A percentile compares a stretch with the other conserved stretches of the same genome.
These are phyloP conservation scores for Heteromurus nitidus DNA, from an alignment of 2,888 invertebrate species.

Conservation along the genomic window DNA sequence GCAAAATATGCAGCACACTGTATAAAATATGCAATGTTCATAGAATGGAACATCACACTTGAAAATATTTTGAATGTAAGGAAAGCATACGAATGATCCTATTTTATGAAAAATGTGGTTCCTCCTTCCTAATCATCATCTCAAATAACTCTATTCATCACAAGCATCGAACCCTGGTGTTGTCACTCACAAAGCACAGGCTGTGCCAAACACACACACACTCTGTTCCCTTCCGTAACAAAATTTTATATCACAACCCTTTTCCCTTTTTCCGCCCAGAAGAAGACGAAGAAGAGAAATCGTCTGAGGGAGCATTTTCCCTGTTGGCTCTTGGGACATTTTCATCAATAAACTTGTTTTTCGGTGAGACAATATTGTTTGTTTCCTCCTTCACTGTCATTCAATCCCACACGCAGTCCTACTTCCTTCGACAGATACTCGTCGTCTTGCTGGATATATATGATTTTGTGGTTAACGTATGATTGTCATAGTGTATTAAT, in stretches of 20 bases:
- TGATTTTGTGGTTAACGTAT: slow-evolving; percentile 1
- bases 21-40: too few relatives aligned
- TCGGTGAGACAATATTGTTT: neutral
- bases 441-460: too few relatives aligned
- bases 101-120: neutral
- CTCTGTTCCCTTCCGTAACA: slow-evolving; percentile 13
- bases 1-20: too few relatives aligned
- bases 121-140: slow-evolving; percentile 41
- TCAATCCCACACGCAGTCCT: too few relatives aligned
- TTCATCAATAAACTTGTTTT: neutral
- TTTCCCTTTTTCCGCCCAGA: slow-evolving; percentile 16
- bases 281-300: too few relatives aligned
- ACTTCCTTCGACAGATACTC: too few relatives aligned
- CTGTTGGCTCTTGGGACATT: neutral
- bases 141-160: slow-evolving; percentile 47
- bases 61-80: too few relatives aligned
- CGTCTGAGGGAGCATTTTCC: slow-evolving; percentile 26
- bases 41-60: slow-evolving; percentile 13
- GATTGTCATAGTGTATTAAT: slow-evolving; percentile 60
- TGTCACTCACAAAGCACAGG: too few relatives aligned
- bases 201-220: slow-evolving; percentile 38
- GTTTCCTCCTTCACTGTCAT: too few relatives aligned
- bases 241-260: slow-evolving; percentile 7
- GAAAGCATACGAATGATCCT: too few relatives aligned
- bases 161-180: neutral